These are phyloP conservation scores for Phoxinus dragarum DNA, from an alignment of 2,797 vertebrate genomes.

Conservation along the genomic window DNA sequence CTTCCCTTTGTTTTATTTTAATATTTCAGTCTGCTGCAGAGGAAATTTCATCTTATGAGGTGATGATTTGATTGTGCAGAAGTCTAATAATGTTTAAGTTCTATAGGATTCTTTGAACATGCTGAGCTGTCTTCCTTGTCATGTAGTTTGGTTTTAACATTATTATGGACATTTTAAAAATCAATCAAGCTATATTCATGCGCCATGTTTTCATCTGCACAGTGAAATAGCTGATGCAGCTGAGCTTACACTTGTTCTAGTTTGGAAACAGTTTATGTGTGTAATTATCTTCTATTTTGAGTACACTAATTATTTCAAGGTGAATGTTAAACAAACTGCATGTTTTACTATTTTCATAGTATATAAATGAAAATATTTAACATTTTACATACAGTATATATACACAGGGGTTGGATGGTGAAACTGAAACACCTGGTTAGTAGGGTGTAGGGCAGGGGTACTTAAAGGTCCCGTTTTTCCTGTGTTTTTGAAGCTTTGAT, in stretches of 20 bases:
- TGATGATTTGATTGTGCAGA: slow-evolving; percentile 6
- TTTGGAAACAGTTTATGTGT: not conserved
- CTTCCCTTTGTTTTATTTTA: slow-evolving; percentile 3
- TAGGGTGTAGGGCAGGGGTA: too few species aligned
- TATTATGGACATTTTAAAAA: not conserved
- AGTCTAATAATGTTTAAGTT: not conserved
- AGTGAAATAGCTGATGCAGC: not conserved
- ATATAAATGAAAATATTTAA: too few species aligned
- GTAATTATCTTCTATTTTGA: too few species aligned
- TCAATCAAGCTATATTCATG: not conserved
- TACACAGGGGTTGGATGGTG: too few species aligned
- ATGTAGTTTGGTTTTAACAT: not conserved
- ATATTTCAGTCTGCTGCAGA: not conserved
- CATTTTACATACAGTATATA: too few species aligned
- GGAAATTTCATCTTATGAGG: not conserved
- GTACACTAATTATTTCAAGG: not conserved
- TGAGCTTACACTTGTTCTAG: not conserved
- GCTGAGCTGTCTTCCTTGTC: not conserved
- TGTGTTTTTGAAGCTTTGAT: too few species aligned
- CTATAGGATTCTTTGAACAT: not conserved
- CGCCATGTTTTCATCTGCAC: not conserved
- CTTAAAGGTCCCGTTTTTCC: too few species aligned
- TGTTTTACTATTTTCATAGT: not conserved
- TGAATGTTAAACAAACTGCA: not conserved
- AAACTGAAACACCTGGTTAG: too few species aligned